Conservation (phyloP, 2,888 invertebrate species). For the Bibio marci region DNA sequence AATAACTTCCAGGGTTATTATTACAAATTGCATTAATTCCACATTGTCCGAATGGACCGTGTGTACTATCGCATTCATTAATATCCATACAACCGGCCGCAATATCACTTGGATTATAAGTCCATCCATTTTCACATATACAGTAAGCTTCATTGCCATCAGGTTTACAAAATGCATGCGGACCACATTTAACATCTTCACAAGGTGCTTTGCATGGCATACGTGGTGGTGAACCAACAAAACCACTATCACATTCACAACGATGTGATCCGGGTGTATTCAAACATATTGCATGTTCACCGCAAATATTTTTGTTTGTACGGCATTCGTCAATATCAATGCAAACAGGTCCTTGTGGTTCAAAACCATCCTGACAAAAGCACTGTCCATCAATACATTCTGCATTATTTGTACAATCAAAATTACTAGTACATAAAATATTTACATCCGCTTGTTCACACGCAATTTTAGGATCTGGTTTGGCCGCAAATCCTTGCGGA, state of each 20-base stretch:
- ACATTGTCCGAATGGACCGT: conserved; percentile 66
- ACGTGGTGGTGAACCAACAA: conserved; percentile 65
- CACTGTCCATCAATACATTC: conserved; percentile 79
- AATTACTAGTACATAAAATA: conserved; percentile 68
- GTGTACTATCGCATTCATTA: conserved; percentile 68
- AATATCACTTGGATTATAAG: conserved; percentile 76
- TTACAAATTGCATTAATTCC: conserved; percentile 68
- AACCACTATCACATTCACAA: conserved; percentile 69
- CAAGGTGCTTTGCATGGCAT: conserved; percentile 76
- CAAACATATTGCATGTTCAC: conserved; percentile 55
- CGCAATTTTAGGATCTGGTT: conserved; percentile 65
- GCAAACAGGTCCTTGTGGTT: conserved; percentile 61
- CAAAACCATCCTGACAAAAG: conserved; percentile 75
- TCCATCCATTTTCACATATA: conserved; percentile 86
- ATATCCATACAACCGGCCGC: conserved; percentile 83
- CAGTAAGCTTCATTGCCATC: conserved; percentile 81
- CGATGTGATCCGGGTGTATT: conserved; percentile 66
- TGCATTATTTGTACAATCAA: conserved; percentile 83
- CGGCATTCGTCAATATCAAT: conserved; percentile 69
- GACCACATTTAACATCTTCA: conserved; percentile 76
- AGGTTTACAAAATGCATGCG: conserved; percentile 76
- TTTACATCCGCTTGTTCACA: conserved; percentile 84
- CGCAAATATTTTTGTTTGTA: conserved; percentile 41
- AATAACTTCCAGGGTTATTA: conserved; percentile 63
- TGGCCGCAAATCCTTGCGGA: conserved; percentile 76